Evolutionary conservation across 2,888 invertebrate species (phyloP), one percentile per base, ranked within the genome.

Genomic region (Heteropelma amictum): DNA sequence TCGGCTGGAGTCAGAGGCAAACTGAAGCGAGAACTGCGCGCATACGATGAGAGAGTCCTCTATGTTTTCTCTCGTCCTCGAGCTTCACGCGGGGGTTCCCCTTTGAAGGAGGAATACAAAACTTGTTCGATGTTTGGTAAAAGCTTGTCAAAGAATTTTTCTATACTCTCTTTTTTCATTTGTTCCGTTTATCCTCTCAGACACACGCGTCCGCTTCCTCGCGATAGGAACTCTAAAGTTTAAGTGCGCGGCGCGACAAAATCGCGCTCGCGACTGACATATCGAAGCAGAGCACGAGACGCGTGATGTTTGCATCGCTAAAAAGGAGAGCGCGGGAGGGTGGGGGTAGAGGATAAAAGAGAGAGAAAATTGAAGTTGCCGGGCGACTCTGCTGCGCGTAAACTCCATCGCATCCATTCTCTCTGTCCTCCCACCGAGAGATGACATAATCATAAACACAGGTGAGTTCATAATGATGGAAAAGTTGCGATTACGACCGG

Each of bases 251-350:
- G 80, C 85, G 85, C 85, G 85, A 80, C 82, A 77, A 76, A 81
- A 84, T 84, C 84, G 85, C 85, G 85, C 84, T 84, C 81, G 83
- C 86, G 83, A 87, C 86, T 87, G 85, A 77, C 81, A 82, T 77
- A 79, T 81, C 76, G 77, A 79, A 74, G 74, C 77, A 80, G 79
- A 76, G 76, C 73, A 76, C 79, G 72, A 73, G 79, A 76, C 68
- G 71, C 72, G 71, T 69, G 73, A 78, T 72, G 77, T 63, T 42
- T 70, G 19, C 54, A 21, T 35, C 17, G 58, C 51, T n/a, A 14
- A 4, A 38, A 7, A 54, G 19, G 54, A 12, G 54, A 7, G 54
- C 33, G 45, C 23, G 28, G 47, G 21, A n/a, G 23, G 35, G 35
- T 5, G 42, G 14, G 26, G 28, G 42, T 2, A 17, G n/a, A 21